A percentile compares a stretch with the other conserved stretches of the same genome.
Evolutionary conservation across 2,797 vertebrate species (phyloP).

Genomic region (Alca torda): DNA sequence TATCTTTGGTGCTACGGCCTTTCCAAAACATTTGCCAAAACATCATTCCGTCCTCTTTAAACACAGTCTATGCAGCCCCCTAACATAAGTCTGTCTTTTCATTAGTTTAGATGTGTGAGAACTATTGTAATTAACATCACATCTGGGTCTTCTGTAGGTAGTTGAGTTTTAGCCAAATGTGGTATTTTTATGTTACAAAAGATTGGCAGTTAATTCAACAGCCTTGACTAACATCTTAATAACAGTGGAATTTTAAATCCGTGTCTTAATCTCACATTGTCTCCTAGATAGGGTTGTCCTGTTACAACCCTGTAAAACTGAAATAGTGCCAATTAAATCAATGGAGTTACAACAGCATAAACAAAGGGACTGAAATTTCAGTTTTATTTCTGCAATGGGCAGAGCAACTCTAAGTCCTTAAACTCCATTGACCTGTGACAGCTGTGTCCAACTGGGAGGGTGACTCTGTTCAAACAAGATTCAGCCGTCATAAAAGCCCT

Average conservation of each 20-base stretch:
- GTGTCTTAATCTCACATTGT: neutral
- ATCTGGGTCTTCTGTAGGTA: neutral
- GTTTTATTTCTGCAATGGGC: neutral
- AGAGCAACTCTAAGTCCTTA: neutral
- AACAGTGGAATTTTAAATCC: neutral
- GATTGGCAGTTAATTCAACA: neutral
- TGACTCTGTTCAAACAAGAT: neutral
- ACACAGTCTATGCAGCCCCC: neutral
- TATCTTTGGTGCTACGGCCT: neutral
- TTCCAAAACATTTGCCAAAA: neutral
- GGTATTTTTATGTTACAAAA: neutral
- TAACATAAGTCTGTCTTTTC: neutral
- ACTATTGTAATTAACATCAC: neutral
- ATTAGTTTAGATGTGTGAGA: neutral
- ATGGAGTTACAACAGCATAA: neutral
- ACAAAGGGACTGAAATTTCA: neutral
- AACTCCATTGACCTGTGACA: neutral
- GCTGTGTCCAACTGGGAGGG: fast-evolving
- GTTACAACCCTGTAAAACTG: neutral
- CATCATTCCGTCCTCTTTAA: neutral
- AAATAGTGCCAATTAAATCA: neutral
- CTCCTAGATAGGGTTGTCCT: neutral
- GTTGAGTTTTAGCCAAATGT: neutral
- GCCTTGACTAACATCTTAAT: neutral
- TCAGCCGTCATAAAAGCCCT: neutral